A percentile compares a stretch with the other conserved stretches of the same genome.
phyloP scores from a whole-genome alignment of 2,888 invertebrate genomes.

The Agonopterix subpropinquella region DNA sequence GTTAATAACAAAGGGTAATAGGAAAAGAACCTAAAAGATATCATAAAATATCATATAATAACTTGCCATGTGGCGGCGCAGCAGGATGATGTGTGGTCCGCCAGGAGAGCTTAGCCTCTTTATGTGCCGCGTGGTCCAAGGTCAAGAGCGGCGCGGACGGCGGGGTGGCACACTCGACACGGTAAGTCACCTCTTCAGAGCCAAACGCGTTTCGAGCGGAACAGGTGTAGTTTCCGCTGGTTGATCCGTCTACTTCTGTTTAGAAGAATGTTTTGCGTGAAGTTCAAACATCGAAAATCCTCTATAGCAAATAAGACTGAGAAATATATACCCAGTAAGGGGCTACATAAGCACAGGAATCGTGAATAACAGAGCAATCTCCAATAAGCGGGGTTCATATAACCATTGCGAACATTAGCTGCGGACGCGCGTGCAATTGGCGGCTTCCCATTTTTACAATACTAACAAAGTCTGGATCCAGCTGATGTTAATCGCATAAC shows the following conservation, averaged over 20 bases:
- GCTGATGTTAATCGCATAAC: slow-evolving; percentile 9
- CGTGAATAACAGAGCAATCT: too few relatives aligned
- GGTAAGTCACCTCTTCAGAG: slow-evolving; percentile 87
- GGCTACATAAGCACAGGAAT: too few relatives aligned
- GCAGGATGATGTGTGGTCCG: slow-evolving; percentile 75
- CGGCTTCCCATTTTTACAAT: too few relatives aligned
- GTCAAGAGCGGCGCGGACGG: slow-evolving; percentile 81
- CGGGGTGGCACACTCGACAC: slow-evolving; percentile 85
- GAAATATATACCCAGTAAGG: too few relatives aligned
- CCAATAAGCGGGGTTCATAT: too few relatives aligned
- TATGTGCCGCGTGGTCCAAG: slow-evolving; percentile 81
- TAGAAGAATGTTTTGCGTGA: neutral
- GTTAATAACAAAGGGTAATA: too few relatives aligned
- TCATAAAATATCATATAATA: neutral
- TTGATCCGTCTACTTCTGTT: slow-evolving; percentile 81
- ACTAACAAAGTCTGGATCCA: too few relatives aligned
- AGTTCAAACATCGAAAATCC: neutral
- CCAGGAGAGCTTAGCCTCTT: slow-evolving; percentile 72
- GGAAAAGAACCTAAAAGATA: neutral
- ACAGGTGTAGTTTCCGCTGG: slow-evolving; percentile 88
- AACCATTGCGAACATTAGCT: too few relatives aligned
- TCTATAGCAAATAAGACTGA: too few relatives aligned
- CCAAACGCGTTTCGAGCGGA: slow-evolving; percentile 90
- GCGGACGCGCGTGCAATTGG: too few relatives aligned
- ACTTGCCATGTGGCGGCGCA: slow-evolving; percentile 65